Evolutionary conservation across 2,888 invertebrate species (phyloP), one percentile per base, ranked within the genome.

Genomic region (Lithophane semibrunnea): DNA sequence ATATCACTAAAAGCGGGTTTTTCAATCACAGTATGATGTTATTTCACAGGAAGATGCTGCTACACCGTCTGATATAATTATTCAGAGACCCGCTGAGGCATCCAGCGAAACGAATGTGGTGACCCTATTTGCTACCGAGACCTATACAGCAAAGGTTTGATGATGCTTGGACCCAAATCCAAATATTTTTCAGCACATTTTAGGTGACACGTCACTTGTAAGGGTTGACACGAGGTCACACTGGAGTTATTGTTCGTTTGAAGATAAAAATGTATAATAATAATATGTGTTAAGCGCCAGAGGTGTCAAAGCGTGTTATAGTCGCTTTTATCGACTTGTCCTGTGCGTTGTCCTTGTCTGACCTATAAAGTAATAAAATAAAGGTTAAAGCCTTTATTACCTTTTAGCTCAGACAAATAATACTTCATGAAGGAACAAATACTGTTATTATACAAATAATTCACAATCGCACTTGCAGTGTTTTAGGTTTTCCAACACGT

Each of bases 31-130:
- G 44, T 82, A 47, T 85, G 74, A 77, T 77, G 16, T 84, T 84
- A 73, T 84, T 84, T 77, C 77, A 72, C 83, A 84, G 83, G 83
- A 82, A 64, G 83, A 83, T 80, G 85, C 83, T 80, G 83, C 84
- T 73, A 63, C 72, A 72, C 21, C 74, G 12, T 84, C 83, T 85
- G 83, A 84, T 73, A 77, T 82, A 60, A 77, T 70, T 85, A 77
- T 63, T 83, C 83, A 83, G 85, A 74, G 77, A 75, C 77, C 82
- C 60, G 67, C 77, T 82, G 73, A 77, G 73, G 85, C 73, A 82
- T 82, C 85, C 82, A 77, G 82, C 71, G 86, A 76, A 77, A 66
- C 85, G 52, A 74, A 84, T 69, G 72, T 83, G 85, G 85, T 84
- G 74, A 52, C 86, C 72, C 72, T 82, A 73, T 85, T 75, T 77